Conservation (phyloP, 2,797 vertebrate genomes). For the Pogoniulus pusillus region DNA sequence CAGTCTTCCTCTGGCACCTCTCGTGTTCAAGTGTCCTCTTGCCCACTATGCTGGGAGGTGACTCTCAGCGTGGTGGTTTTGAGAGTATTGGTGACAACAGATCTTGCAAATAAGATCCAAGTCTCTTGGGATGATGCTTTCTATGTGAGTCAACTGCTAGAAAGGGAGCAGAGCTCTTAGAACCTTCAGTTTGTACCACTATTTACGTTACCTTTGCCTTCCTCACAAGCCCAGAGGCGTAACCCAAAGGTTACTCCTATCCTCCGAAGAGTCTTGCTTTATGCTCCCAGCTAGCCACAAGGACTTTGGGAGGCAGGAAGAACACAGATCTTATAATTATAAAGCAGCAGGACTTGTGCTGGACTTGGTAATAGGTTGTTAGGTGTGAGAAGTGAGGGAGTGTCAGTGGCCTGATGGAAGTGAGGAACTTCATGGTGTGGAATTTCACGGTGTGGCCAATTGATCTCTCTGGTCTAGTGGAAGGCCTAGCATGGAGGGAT, state of each 20-base stretch:
- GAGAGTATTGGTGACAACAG: fast-evolving
- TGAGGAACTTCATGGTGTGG: neutral
- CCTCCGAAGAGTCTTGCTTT: neutral
- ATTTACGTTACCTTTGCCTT: neutral
- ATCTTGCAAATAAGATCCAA: too few relatives aligned
- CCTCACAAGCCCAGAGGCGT: neutral
- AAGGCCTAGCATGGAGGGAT: neutral
- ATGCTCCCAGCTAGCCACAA: fast-evolving
- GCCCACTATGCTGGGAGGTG: fast-evolving
- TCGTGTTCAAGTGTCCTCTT: fast-evolving
- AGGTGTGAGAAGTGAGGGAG: neutral
- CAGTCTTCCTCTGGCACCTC: neutral
- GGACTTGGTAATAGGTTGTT: neutral
- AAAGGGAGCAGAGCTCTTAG: neutral
- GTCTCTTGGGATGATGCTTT: neutral
- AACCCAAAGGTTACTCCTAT: neutral
- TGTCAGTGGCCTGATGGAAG: neutral
- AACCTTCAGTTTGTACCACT: neutral
- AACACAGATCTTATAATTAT: fast-evolving
- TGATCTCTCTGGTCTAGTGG: too few relatives aligned
- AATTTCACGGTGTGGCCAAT: neutral
- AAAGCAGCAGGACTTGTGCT: neutral
- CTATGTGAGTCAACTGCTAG: neutral
- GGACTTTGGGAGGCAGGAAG: neutral
- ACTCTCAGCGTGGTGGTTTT: fast-evolving